Percentiles rank a stretch among this genome's conserved stretches.
phyloP scores from a whole-genome alignment of 2,888 invertebrate species.

The Acrobasis repandana region DNA sequence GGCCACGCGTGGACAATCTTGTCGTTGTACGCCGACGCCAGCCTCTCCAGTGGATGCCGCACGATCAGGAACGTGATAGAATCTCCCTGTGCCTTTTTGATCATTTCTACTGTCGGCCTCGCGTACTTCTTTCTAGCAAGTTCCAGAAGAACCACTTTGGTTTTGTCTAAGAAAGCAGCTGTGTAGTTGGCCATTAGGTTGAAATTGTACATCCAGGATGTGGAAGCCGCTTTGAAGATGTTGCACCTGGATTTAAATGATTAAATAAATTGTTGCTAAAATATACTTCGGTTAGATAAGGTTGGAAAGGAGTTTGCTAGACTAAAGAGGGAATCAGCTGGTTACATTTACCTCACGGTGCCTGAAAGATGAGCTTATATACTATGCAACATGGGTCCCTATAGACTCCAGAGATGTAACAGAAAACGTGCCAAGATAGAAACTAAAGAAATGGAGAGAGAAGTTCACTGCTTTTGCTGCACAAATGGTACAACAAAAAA shows the following conservation, averaged over 20 bases:
- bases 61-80: slow-evolving; percentile 92
- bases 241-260: slow-evolving; percentile 83
- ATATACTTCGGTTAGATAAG: too few species aligned
- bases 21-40: slow-evolving; percentile 92
- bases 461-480: too few species aligned
- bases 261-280: background rate
- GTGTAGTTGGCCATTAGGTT: slow-evolving; percentile 93
- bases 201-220: slow-evolving; percentile 96
- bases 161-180: slow-evolving; percentile 88
- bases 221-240: slow-evolving; percentile 93
- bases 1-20: slow-evolving; percentile 93
- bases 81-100: slow-evolving; percentile 88
- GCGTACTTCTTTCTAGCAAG: slow-evolving; percentile 91
- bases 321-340: too few species aligned
- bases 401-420: too few species aligned
- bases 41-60: slow-evolving; percentile 89
- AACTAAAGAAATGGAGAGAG: too few species aligned
- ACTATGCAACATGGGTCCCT: too few species aligned
- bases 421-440: too few species aligned
- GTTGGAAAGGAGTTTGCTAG: too few species aligned
- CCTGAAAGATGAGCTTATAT: too few species aligned
- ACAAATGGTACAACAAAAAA: too few species aligned
- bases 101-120: slow-evolving; percentile 87
- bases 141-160: slow-evolving; percentile 89
- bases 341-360: too few species aligned